phyloP scores from a whole-genome alignment of 2,797 vertebrate genomes.

The Alfaro cultratus region DNA sequence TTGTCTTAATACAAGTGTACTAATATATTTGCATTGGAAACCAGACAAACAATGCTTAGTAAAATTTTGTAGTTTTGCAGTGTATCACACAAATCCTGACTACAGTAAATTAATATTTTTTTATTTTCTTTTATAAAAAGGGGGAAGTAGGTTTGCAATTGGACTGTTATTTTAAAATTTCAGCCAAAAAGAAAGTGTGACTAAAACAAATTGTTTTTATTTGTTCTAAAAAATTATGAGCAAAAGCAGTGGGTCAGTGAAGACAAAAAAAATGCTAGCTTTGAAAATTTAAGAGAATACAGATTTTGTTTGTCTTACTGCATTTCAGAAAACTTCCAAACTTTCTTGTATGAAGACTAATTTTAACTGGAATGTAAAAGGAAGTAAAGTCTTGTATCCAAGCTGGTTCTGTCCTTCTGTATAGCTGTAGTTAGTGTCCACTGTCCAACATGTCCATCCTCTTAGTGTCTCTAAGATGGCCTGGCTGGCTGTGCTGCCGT shows the following conservation, averaged over 20 bases:
- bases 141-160: neutral
- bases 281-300: neutral
- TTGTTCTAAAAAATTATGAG: neutral
- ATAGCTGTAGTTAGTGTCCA: constrained; percentile 49
- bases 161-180: too few species aligned
- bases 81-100: neutral
- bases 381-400: constrained; percentile 13
- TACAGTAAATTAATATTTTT: neutral
- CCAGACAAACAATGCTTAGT: too few species aligned
- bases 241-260: neutral
- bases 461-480: constrained; percentile 39
- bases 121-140: neutral
- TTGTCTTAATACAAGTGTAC: too few species aligned
- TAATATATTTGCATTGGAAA: too few species aligned
- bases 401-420: constrained; percentile 21
- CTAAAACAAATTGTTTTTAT: neutral
- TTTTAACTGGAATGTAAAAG: neutral
- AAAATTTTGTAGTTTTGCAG: too few species aligned
- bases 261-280: neutral
- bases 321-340: neutral
- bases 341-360: too few species aligned
- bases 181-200: neutral
- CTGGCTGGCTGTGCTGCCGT: constrained; percentile 65
- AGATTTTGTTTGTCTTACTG: neutral
- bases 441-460: constrained; percentile 31